Evolutionary conservation across 2,797 vertebrate species (phyloP), one percentile per base, ranked within the genome.

Genomic region (Melanotaenia maccullochi): DNA sequence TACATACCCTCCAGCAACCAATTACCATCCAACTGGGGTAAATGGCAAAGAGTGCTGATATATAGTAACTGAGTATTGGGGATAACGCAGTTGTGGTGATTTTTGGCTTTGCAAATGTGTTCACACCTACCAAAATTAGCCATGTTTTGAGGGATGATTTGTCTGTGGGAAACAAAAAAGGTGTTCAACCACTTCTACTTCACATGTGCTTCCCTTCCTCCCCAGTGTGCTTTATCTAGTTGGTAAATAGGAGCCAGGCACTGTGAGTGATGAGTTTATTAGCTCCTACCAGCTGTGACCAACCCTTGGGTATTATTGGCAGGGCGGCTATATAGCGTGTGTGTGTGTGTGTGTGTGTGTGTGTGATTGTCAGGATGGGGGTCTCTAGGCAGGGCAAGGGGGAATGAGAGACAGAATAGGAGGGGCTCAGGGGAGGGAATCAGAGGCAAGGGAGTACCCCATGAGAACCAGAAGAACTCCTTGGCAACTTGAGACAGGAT

Each of bases 241-340:
- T 73, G 84, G 85, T 91, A 90, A 92, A 92, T 82, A 88, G 85
- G 65, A 87, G 52, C 78, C 68, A 73, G 58, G 71, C 81, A 47
- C 40, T 68, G 73, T 87, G 91, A 90, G 82, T 90, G 91, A 93
- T 94, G 90, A 90, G 87, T 93, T 93, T 93, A 94, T 94, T 94
- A 94, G 90, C 90, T 87, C 71, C 80, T 74, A 78, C 89, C 93
- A 93, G 93, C 92, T 94, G 94, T 89, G 90, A 86, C 94, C 92
- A 75, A 78, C 84, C 90, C 89, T 84, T 73, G 84, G 86, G 89
- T 92, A 75, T 85, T 83, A 87, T 87, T 85, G 87, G 63, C 4
- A 25, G 44, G 65, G 60, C 62, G 62, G 56, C 22, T 60, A 57
- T 14, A 52, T 73, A 13, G 6, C n/a, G 25, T 52, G 28, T 28